phyloP scores from a whole-genome alignment of 2,888 invertebrate species.

The Cephus pygmeus region DNA sequence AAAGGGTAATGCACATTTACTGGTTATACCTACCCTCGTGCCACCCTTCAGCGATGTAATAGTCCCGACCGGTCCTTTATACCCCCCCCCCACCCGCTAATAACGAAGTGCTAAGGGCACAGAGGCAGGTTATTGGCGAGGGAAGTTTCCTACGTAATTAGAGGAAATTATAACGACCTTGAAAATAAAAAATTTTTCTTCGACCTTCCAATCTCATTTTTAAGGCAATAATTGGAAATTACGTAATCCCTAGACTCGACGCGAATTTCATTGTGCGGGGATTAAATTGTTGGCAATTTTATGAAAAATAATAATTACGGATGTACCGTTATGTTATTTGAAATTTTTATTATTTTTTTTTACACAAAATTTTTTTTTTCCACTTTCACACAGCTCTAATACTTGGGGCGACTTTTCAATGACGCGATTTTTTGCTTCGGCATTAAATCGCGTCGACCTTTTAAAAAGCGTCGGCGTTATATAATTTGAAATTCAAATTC shows the following conservation, averaged over 20 bases:
- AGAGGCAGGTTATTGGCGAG: background rate
- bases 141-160: background rate
- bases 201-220: too few species aligned
- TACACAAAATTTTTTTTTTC: too few species aligned
- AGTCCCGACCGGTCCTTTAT: background rate
- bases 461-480: slow-evolving; percentile 24
- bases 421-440: slow-evolving; percentile 8
- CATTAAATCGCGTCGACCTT: slow-evolving; percentile 33
- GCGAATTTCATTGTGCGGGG: fast-evolving
- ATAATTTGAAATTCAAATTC: slow-evolving; percentile 40
- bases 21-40: background rate
- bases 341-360: background rate
- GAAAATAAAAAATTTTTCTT: background rate
- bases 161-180: background rate
- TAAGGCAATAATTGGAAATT: background rate
- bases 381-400: too few species aligned
- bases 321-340: too few species aligned
- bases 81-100: background rate
- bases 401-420: background rate
- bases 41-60: background rate
- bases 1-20: slow-evolving; percentile 6
- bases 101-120: background rate
- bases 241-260: background rate
- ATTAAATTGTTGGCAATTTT: background rate
- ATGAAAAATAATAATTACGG: background rate